Base-by-base conservation (phyloP, 1,140 invertebrate genomes). In the Aphelinus atriplicis region DNA sequence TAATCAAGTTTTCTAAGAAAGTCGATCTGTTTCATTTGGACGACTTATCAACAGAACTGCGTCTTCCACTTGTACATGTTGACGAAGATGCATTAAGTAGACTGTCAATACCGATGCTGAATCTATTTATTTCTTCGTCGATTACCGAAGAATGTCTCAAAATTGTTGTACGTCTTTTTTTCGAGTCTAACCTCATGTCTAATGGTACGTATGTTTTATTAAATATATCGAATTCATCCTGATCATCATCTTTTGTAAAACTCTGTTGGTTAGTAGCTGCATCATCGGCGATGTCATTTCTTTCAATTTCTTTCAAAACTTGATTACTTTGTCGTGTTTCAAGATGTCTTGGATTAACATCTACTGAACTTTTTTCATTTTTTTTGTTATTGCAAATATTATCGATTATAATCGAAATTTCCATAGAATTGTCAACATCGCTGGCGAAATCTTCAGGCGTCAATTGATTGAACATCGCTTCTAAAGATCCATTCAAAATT, bases 321-420 rank as follows among this genome's bases (percentile, higher is more conserved):
- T 26, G 26, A 26, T 26, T 26, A 26, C 26, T 26, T 26, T 26
- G 26, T 26, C 26, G 26, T 26, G 26, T 26, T 26, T 26, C 26
- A 26, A 43, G 70, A 1, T 26, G 42, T 47, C 63, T 77, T 48
- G 9, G 55, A 67, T 58, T 70, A 3, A 3, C 46, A 1, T 5
- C 57, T 43, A 45, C 42, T 45, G 10, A 26, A 42, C 9, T 46
- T 65, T 4, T 48, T 7, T 26, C 26, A 45, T 66, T 60, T 0
- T 2, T 56, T 71, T 71, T 7, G 55, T 5, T 66, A 9, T 26
- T 50, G 55, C 57, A 71, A 63, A 92, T 92, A 48, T 87, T 84
- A 42, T 92, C 89, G 5, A 92, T 87, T 75, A 93, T 90, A 63
- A 89, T 86, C 0, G 92, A 92, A 78, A 93, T 82, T 72, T 93